These are phyloP conservation scores for Epirrita christyi DNA, from an alignment of 2,888 invertebrate genomes.

Conservation along the genomic window DNA sequence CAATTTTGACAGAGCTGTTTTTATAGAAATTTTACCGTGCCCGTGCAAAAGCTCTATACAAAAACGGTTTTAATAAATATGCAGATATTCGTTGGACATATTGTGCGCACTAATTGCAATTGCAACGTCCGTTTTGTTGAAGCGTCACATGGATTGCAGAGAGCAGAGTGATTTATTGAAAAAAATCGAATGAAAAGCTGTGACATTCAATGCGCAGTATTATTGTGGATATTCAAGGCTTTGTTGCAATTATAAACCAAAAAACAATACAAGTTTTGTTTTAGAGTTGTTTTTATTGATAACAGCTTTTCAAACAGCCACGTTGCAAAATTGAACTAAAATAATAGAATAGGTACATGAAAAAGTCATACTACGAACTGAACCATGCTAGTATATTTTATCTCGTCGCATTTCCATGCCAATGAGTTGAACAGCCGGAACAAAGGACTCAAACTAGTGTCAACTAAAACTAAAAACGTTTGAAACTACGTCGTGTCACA, in stretches of 20 bases:
- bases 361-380: constrained; percentile 41
- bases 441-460: constrained; percentile 54
- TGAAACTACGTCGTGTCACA: constrained; percentile 47
- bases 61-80: constrained; percentile 57
- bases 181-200: constrained; percentile 30
- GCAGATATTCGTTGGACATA: constrained; percentile 56
- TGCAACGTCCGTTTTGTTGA: constrained; percentile 55
- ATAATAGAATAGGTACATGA: constrained; percentile 33
- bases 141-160: constrained; percentile 48
- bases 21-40: constrained; percentile 33
- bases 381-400: constrained; percentile 51
- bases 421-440: constrained; percentile 54
- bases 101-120: constrained; percentile 63
- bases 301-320: background rate
- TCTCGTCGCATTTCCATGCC: constrained; percentile 55
- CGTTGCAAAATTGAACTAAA: background rate
- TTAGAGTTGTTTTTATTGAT: background rate
- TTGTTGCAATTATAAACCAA: background rate
- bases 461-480: constrained; percentile 55
- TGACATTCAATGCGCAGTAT: background rate
- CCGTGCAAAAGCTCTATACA: constrained; percentile 15
- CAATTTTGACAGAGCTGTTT: constrained; percentile 31
- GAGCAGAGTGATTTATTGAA: constrained; percentile 50
- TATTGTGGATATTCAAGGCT: constrained; percentile 1
- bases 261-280: background rate